These are phyloP conservation scores for Brachycybe producta DNA, from an alignment of 2,888 invertebrate genomes.

Conservation along the genomic window DNA sequence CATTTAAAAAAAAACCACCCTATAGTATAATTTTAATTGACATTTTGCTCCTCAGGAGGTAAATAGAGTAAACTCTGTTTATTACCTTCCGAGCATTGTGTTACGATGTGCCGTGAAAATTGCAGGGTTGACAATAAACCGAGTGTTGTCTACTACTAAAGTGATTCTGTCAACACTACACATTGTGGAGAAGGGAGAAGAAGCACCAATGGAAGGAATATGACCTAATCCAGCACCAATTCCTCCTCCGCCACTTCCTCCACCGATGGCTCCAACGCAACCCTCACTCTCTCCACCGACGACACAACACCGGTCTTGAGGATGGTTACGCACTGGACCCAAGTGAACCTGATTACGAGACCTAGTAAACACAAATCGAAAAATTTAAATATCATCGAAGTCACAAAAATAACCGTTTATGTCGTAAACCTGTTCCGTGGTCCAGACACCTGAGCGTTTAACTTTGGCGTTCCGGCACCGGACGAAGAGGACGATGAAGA, in stretches of 20 bases:
- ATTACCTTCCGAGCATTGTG: constrained; percentile 92
- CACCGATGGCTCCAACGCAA: not conserved
- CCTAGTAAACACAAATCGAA: constrained; percentile 1
- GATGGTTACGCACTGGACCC: constrained; percentile 15
- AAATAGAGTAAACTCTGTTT: too few relatives aligned
- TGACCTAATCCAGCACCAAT: constrained; percentile 1
- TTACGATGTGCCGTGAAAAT: constrained; percentile 90
- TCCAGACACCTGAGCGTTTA: constrained; percentile 29
- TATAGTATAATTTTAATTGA: too few relatives aligned
- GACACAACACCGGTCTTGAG: constrained; percentile 17
- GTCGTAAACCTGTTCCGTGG: constrained; percentile 37
- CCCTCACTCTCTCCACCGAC: constrained; percentile 14
- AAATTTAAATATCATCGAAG: not conserved
- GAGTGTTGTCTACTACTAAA: constrained; percentile 89
- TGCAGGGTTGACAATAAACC: constrained; percentile 84
- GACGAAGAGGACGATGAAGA: too few relatives aligned
- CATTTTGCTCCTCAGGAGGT: too few relatives aligned
- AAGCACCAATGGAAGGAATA: too few relatives aligned
- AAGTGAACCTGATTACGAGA: constrained; percentile 13
- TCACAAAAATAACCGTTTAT: not conserved
- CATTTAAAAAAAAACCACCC: too few relatives aligned
- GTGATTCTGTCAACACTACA: constrained; percentile 45
- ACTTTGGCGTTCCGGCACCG: constrained; percentile 39
- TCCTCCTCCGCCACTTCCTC: not conserved
- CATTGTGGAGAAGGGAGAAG: not conserved